These are phyloP conservation scores for Himantopus leucocephalus DNA, from an alignment of 2,113 vertebrate species.

Conservation along the genomic window DNA sequence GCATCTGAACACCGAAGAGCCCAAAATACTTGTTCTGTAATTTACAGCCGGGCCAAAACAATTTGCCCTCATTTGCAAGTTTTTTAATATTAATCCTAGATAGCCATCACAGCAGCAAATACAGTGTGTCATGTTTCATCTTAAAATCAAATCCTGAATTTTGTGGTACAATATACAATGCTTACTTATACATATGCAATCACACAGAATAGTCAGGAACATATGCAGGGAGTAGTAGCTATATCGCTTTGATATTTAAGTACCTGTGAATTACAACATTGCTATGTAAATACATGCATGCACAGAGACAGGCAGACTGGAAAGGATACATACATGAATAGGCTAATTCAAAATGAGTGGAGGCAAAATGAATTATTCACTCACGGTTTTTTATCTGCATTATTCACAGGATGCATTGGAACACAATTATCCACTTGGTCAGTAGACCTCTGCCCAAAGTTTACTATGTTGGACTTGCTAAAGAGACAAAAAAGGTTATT, in stretches of 20 bases:
- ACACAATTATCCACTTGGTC: not conserved
- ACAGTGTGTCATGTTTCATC: not conserved
- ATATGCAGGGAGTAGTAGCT: not conserved
- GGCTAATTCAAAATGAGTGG: constrained; percentile 19
- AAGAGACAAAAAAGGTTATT: not conserved
- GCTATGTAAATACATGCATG: not conserved
- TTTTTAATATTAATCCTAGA: not conserved
- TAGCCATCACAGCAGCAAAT: not conserved
- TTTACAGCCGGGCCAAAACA: not conserved
- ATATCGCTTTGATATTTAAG: constrained; percentile 21
- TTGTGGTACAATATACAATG: not conserved
- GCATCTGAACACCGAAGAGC: not conserved
- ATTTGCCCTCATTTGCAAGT: not conserved
- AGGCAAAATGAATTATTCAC: constrained; percentile 46
- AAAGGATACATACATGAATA: not conserved
- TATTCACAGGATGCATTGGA: not conserved
- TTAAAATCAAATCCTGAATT: not conserved
- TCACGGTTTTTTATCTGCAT: constrained; percentile 7
- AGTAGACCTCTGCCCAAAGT: not conserved
- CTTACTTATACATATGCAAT: not conserved
- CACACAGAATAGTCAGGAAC: not conserved
- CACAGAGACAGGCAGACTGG: not conserved
- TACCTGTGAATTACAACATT: not conserved
- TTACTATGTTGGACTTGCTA: not conserved
- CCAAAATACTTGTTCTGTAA: not conserved